phyloP scores from a whole-genome alignment of 2,113 vertebrate genomes.

The Aleadryas rufinucha region DNA sequence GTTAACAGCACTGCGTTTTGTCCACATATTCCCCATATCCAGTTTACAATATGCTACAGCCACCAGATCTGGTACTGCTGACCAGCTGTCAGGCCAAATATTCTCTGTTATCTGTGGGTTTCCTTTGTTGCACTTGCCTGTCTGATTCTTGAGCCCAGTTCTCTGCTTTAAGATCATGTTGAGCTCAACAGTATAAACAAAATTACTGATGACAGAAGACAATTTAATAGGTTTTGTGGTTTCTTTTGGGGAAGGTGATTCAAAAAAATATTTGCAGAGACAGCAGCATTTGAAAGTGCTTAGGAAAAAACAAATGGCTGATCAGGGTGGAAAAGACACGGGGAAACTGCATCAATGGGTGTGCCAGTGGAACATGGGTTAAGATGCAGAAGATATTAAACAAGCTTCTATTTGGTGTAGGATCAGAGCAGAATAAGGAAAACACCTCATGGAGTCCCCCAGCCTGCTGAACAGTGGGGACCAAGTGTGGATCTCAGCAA shows the following conservation, averaged over 20 bases:
- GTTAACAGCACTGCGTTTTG: neutral
- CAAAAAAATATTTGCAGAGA: neutral
- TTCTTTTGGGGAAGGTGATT: neutral
- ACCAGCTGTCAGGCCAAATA: neutral
- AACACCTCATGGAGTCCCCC: neutral
- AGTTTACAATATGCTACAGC: neutral
- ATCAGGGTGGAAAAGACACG: neutral
- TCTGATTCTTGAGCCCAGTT: neutral
- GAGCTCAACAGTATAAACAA: neutral
- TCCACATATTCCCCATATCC: neutral
- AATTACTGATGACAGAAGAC: neutral
- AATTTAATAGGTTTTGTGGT: neutral
- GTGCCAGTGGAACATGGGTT: neutral
- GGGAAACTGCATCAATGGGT: neutral
- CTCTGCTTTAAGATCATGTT: neutral
- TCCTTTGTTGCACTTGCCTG: neutral
- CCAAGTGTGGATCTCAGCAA: neutral
- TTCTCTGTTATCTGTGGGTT: neutral
- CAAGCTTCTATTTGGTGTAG: neutral
- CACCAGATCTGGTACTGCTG: neutral
- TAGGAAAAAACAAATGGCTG: neutral
- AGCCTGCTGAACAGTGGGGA: neutral
- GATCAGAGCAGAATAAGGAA: neutral
- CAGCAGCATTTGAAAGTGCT: neutral
- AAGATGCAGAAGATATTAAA: neutral